Evolutionary conservation across 2,113 vertebrate genomes (phyloP), one percentile per base, ranked within the genome.

Genomic region (Acrocephalus arundinaceus): DNA sequence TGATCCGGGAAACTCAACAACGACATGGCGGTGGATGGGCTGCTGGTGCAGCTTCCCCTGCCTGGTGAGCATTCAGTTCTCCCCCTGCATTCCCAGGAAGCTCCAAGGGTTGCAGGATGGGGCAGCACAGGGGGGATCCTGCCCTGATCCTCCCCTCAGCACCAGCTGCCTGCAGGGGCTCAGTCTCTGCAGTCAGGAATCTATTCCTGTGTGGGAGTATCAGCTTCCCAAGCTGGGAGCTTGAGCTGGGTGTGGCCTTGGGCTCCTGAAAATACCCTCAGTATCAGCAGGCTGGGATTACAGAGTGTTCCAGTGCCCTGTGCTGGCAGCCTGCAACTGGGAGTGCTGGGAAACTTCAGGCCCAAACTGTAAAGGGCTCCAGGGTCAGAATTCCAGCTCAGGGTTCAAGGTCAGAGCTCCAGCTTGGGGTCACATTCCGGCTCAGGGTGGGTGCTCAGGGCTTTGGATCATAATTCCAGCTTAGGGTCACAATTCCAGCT

Each of bases 11-110:
- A 98, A 48, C 98, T 99, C 31, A 99, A 99, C 89, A 90, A 98
- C 0, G 99, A 99, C 31, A 78, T 98, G 15, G 97, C 97, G 2
- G 99, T 99, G 24, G 99, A 99, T 0, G 99, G 99, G 28, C 98
- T 99, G 30, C 97, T 99, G 57, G 98, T 99, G 31, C 99, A 99
- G 96, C 98, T 99, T 10, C 99, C 99, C 46, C 95, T 99, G n/a
- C 99, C 99, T 35, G 99, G 99, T 99, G 97, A 93, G 93, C 31
- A 68, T 71, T 15, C 5, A 1, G 1, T 2, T 8, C 54, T 43
- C 19, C 9, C 23, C 45, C 20, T n/a, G 16, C 4, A 0, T 1
- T 35, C n/a, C 31, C 7, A 0, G 1, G 4, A 15, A 31, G 17
- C 27, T 71, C 19, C 14, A 2, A 13, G 45, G 70, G 7, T 7